Base-by-base conservation (phyloP, 1,140 invertebrate species). In the Apolygus lucorum region DNA sequence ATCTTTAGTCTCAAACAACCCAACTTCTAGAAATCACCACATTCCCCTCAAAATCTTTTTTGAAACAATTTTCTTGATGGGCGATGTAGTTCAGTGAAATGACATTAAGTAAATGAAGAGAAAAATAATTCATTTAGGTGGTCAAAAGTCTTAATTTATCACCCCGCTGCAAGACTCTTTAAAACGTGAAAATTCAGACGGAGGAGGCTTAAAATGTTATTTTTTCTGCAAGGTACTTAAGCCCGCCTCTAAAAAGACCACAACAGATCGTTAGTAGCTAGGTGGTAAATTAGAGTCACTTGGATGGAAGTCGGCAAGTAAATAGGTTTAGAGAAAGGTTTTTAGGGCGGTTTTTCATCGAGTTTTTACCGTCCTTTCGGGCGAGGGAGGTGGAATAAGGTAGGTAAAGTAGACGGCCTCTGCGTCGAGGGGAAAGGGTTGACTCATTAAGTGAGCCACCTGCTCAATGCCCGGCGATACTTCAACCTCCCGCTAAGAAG, bases 231-330 rank as follows among this genome's bases (percentile, higher is more conserved):
- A 49, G 34, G 34, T 49, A 49, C 34, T 49, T 49, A 49, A 17
- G 8, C 17, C 8, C 34, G 34, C 34, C n/a, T 11, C 34, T 49
- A 49, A 49, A 49, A 49, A 49, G 34, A 17, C 34, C 34, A 49
- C 34, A 49, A 49, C 34, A 49, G 34, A 49, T 49, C 34, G 34
- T 49, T 49, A 49, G 34, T 49, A 49, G n/a, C n/a, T n/a, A n/a
- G 34, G 34, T 49, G 34, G 34, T 49, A 49, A 49, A 49, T 49
- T 49, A 49, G 34, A 49, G 34, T 49, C 34, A 49, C 34, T 49
- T 49, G 17, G 34, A 49, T 49, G 34, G 17, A 49, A 49, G 34
- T 49, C 34, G 34, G 8, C 34, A 17, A 49, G 34, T 49, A 49
- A 49, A 49, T 49, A 49, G 34, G 17, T 8, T 49, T 49, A 11